Conservation (phyloP, 2,797 vertebrate genomes). For the Diceros bicornis region DNA sequence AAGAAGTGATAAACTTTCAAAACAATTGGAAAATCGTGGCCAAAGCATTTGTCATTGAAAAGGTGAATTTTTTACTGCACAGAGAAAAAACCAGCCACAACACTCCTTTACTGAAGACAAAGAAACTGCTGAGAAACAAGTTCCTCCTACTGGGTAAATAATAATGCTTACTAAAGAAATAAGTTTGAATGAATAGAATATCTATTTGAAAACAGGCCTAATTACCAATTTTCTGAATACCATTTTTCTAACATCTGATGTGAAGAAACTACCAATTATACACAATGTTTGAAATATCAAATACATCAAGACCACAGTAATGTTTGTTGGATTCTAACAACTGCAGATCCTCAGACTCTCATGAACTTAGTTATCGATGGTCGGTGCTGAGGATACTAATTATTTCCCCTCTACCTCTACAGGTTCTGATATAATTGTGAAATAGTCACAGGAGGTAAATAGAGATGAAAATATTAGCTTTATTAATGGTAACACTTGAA, state of each 20-base stretch:
- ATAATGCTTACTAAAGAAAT: not conserved
- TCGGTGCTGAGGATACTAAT: not conserved
- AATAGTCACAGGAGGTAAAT: not conserved
- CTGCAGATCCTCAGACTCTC: not conserved
- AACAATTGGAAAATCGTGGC: not conserved
- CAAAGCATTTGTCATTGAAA: not conserved
- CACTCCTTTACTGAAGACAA: not conserved
- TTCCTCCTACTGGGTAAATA: not conserved
- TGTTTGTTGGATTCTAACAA: not conserved
- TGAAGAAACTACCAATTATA: not conserved
- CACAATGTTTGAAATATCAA: not conserved
- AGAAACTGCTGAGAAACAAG: not conserved
- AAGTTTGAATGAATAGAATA: not conserved
- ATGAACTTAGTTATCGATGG: not conserved
- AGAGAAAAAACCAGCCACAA: not conserved
- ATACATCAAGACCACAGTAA: not conserved
- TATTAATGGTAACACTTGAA: not conserved
- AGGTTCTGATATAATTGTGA: not conserved
- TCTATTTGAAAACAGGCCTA: not conserved
- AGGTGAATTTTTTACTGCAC: not conserved
- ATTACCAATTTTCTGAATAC: not conserved
- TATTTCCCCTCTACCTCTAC: not conserved
- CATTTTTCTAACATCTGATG: not conserved
- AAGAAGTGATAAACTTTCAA: not conserved
- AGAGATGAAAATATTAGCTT: not conserved